Conservation (phyloP, 1,140 invertebrate genomes). For the Drosophila asahinai region DNA sequence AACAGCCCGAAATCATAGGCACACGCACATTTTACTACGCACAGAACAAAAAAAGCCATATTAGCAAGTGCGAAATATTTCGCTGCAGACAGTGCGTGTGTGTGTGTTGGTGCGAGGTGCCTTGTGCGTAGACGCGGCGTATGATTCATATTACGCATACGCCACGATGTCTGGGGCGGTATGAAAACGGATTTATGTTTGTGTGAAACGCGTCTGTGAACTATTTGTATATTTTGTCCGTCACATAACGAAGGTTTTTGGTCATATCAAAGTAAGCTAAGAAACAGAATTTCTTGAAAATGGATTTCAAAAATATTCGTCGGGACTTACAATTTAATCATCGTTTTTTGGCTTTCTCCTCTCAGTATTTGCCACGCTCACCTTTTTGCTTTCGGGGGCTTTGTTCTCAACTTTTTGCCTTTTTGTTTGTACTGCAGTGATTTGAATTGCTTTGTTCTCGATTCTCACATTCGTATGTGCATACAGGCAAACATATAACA, state of each 20-base stretch:
- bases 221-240: neutral
- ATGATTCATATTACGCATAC: constrained; percentile 73
- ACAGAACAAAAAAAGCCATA: constrained; percentile 31
- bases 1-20: constrained; percentile 34
- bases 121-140: constrained; percentile 33
- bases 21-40: constrained; percentile 70
- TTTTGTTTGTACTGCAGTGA: constrained; percentile 44
- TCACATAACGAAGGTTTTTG: neutral
- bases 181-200: constrained; percentile 3
- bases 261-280: neutral
- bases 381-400: constrained; percentile 35
- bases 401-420: constrained; percentile 52
- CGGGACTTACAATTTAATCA: too few relatives aligned
- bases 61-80: constrained; percentile 36
- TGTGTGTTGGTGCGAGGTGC: constrained; percentile 26
- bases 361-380: constrained; percentile 19
- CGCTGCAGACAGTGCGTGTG: constrained; percentile 51
- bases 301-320: neutral
- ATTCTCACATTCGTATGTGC: constrained; percentile 34
- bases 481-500: neutral
- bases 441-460: constrained; percentile 78
- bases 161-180: constrained; percentile 59
- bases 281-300: too few relatives aligned
- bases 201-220: constrained; percentile 4
- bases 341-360: constrained; percentile 25